Evolutionary conservation across 2,113 vertebrate genomes (phyloP).

Genomic region (Phalacrocorax carbo): DNA sequence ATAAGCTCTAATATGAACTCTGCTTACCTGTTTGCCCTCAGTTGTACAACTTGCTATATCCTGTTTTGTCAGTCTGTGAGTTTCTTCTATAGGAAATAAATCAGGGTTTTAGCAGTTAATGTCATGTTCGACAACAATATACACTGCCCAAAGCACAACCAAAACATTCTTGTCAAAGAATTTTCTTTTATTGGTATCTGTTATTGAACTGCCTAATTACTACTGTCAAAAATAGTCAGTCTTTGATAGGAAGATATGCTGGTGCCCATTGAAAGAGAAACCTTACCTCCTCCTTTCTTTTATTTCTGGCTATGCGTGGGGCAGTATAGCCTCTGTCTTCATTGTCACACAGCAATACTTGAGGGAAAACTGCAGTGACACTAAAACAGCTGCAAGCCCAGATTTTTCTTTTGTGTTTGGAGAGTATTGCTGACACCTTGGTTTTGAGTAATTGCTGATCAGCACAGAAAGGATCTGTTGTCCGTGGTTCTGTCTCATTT

Average conservation of each 20-base stretch:
- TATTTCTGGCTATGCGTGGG: neutral
- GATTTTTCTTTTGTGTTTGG: neutral
- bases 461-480: neutral
- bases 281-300: neutral
- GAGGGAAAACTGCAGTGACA: neutral
- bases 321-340: neutral
- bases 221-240: slow-evolving; percentile 20
- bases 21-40: neutral
- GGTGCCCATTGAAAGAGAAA: neutral
- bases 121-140: neutral
- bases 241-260: neutral
- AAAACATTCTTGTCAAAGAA: slow-evolving; percentile 3
- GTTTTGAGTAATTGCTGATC: slow-evolving; percentile 18
- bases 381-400: slow-evolving; percentile 22
- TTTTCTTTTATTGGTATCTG: neutral
- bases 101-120: neutral
- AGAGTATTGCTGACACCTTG: neutral
- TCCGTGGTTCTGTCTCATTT: neutral
- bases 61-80: neutral
- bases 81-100: neutral
- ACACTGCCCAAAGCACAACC: neutral
- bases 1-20: neutral
- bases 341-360: neutral
- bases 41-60: neutral
- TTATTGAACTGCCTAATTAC: slow-evolving; percentile 20